Percentiles rank a stretch among this genome's conserved stretches.
phyloP scores from a whole-genome alignment of 2,113 vertebrate genomes.

The Himantopus leucocephalus region DNA sequence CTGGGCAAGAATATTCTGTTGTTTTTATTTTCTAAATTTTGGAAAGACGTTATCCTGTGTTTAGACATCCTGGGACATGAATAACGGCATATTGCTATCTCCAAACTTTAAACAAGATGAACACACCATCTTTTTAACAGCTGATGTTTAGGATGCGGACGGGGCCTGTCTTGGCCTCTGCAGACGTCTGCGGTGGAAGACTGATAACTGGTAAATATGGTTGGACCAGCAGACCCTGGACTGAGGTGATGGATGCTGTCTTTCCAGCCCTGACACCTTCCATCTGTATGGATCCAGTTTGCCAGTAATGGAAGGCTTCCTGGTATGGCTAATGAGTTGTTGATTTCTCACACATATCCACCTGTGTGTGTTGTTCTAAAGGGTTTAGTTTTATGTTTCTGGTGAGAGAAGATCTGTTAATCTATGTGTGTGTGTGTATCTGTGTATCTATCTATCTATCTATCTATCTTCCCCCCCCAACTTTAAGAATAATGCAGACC shows the following conservation, averaged over 20 bases:
- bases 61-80: not conserved
- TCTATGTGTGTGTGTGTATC: too few species aligned
- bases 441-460: too few species aligned
- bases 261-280: not conserved
- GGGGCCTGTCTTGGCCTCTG: not conserved
- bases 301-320: not conserved
- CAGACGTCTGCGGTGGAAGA: not conserved
- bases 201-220: not conserved
- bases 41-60: not conserved
- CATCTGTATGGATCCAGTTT: not conserved
- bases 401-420: not conserved
- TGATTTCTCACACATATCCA: not conserved
- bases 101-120: not conserved
- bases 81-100: not conserved
- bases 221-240: not conserved
- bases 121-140: not conserved
- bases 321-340: accelerated
- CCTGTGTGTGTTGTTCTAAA: not conserved
- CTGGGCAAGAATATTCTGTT: not conserved
- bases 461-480: not conserved
- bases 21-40: not conserved
- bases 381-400: not conserved
- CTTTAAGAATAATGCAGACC: not conserved
- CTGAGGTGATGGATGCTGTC: not conserved
- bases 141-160: not conserved